Percentiles rank a stretch among this genome's conserved stretches.
Conservation (phyloP, 2,888 invertebrate species). For the Blastobasis lacticolella region DNA sequence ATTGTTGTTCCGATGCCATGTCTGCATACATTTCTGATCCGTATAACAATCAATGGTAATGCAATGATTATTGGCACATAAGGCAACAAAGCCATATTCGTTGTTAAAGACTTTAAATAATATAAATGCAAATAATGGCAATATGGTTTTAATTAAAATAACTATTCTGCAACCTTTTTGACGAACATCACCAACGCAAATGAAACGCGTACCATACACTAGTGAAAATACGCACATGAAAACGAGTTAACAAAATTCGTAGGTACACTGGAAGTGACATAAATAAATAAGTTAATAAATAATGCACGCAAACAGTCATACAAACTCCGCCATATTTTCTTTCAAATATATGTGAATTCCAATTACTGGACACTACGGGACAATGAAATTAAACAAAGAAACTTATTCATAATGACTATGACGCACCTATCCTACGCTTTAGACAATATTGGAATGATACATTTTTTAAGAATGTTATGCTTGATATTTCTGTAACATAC, state of each 20-base stretch:
- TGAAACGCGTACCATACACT: no score
- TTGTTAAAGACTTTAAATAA: slow-evolving; percentile 51
- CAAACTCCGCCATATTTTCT: slow-evolving; percentile 29
- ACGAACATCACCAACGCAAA: neutral
- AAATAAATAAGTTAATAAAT: slow-evolving; percentile 51
- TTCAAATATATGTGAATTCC: slow-evolving; percentile 9
- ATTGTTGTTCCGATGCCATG: no score
- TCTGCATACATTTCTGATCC: no score
- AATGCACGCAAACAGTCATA: slow-evolving; percentile 50
- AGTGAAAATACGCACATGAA: slow-evolving; percentile 30
- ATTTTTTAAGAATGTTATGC: slow-evolving; percentile 66
- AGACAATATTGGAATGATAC: slow-evolving; percentile 72
- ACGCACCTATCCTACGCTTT: slow-evolving; percentile 67
- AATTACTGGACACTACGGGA: slow-evolving; percentile 9
- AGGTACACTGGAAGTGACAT: slow-evolving; percentile 43
- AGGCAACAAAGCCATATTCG: slow-evolving; percentile 22
- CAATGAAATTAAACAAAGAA: slow-evolving; percentile 17
- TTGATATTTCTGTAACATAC: slow-evolving; percentile 23
- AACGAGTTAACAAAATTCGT: slow-evolving; percentile 32
- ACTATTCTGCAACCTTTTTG: slow-evolving; percentile 27
- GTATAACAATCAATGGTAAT: no score
- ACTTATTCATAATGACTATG: slow-evolving; percentile 45
- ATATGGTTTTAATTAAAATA: slow-evolving; percentile 49
- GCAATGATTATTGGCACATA: no score
- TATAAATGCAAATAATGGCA: slow-evolving; percentile 73